Base-by-base conservation (phyloP, 2,113 vertebrate species). In the Megalops atlanticus region DNA sequence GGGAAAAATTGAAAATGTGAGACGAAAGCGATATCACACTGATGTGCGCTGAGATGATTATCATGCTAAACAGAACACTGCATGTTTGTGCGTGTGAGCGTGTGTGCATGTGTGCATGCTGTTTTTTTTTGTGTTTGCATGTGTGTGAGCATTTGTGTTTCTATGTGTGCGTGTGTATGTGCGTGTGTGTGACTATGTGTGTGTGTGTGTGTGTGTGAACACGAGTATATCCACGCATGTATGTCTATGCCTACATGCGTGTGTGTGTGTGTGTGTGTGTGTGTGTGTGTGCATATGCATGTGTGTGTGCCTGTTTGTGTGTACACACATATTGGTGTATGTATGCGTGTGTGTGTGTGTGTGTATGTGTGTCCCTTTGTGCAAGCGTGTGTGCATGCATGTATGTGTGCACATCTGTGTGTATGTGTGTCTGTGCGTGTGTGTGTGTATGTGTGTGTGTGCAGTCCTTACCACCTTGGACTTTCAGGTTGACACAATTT, bases 251-350 rank as follows among this genome's bases (percentile, higher is more conserved):
- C 7, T 45, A 14, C 14, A 45, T 45, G 43, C 7, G 43, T 10
- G 43, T 6, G 43, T 2, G 43, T 45, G n/a, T 70, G 43, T 52
- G 18, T 35, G 4, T 47, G 10, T 73, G 36, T 38, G 47, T 18
- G n/a, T 43, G 70, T 39, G 18, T 52, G 31, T 49, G 31, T 49
- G 74, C 27, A 16, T 69, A 40, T 73, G 40, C 24, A 74, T 68
- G 77, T n/a, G 49, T 64, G 47, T 73, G 71, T 74, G 33, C 14
- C 31, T 16, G 38, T 74, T 24, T 74, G 72, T 41, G 72, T 10
- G 73, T n/a, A 41, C 3, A n/a, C n/a, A n/a, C n/a, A n/a, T n/a
- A n/a, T n/a, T n/a, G n/a, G 40, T 75, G 73, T 75, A n/a, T 43
- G 41, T 24, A 14, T 43, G n/a, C n/a, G 40, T 3, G 10, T 76